These are phyloP conservation scores for Puntigrus tetrazona DNA, from an alignment of 2,113 vertebrate species.

Conservation along the genomic window DNA sequence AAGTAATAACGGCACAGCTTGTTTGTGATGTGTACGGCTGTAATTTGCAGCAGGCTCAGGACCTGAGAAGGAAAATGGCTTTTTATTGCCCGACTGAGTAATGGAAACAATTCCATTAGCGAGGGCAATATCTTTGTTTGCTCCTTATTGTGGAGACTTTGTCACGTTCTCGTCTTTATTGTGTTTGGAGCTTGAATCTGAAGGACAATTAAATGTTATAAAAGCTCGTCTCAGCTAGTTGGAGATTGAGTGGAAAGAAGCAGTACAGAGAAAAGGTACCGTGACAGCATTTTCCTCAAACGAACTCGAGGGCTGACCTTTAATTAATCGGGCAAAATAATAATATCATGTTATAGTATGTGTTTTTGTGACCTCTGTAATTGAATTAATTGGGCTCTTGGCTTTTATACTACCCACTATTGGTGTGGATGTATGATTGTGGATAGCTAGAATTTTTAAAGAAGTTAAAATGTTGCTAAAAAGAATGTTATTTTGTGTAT, in stretches of 20 bases:
- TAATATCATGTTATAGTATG: background rate
- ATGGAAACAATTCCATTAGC: slow-evolving; percentile 57
- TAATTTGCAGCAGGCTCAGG: slow-evolving; percentile 43
- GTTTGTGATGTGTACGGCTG: slow-evolving; percentile 14
- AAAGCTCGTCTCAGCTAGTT: slow-evolving; percentile 38
- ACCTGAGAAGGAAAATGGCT: slow-evolving; percentile 38
- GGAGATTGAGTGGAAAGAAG: slow-evolving; percentile 36
- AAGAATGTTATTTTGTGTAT: too few species aligned
- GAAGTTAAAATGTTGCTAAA: too few species aligned
- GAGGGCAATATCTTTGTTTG: slow-evolving; percentile 40
- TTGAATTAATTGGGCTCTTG: too few species aligned
- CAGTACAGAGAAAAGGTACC: slow-evolving; percentile 24
- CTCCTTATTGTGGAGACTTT: slow-evolving; percentile 48
- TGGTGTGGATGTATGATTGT: background rate
- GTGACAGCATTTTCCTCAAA: slow-evolving; percentile 10
- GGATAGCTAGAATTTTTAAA: too few species aligned
- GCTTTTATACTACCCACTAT: background rate
- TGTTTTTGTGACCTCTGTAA: background rate
- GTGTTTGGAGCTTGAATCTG: slow-evolving; percentile 40
- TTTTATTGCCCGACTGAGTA: slow-evolving; percentile 53
- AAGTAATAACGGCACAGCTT: slow-evolving; percentile 31
- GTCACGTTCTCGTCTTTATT: slow-evolving; percentile 54
- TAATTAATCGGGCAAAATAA: background rate
- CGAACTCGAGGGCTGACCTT: slow-evolving; percentile 8
- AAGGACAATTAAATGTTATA: slow-evolving; percentile 57